Conservation (phyloP, 2,888 invertebrate genomes). For the Eugnorisma glareosa region DNA sequence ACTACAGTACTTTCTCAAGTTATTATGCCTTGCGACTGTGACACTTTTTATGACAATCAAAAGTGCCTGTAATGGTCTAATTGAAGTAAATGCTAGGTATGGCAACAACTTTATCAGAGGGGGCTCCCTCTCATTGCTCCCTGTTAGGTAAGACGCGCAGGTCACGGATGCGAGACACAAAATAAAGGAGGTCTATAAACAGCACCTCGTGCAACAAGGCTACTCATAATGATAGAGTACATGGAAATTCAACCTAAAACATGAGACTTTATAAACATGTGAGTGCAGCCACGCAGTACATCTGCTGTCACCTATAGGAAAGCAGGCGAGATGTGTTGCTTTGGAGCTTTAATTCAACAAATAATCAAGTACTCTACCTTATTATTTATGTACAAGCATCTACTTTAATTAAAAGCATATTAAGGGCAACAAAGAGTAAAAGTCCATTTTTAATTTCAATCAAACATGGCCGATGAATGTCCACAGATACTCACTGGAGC, state of each 20-base stretch:
- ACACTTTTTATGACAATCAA: too few relatives aligned
- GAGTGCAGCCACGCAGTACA: background rate
- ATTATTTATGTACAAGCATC: background rate
- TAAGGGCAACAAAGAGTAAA: background rate
- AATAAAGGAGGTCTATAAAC: too few relatives aligned
- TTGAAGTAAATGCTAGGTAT: too few relatives aligned
- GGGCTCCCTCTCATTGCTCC: too few relatives aligned
- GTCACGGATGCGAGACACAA: too few relatives aligned
- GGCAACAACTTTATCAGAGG: too few relatives aligned
- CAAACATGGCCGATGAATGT: slow-evolving; percentile 4
- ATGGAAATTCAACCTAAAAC: background rate
- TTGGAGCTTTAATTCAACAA: background rate
- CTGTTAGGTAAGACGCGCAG: too few relatives aligned
- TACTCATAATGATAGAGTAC: background rate
- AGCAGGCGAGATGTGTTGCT: background rate
- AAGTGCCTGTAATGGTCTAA: too few relatives aligned
- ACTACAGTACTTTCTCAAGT: too few relatives aligned
- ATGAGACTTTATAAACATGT: background rate
- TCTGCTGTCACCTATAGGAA: background rate
- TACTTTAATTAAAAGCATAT: background rate
- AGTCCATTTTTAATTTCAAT: slow-evolving; percentile 37
- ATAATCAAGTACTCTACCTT: too few relatives aligned
- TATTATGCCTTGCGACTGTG: too few relatives aligned
- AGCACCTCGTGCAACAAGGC: background rate
- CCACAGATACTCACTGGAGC: slow-evolving; percentile 21